Evolutionary conservation across 2,113 vertebrate species (phyloP), one percentile per base, ranked within the genome.

Genomic region (Silurus glanis): DNA sequence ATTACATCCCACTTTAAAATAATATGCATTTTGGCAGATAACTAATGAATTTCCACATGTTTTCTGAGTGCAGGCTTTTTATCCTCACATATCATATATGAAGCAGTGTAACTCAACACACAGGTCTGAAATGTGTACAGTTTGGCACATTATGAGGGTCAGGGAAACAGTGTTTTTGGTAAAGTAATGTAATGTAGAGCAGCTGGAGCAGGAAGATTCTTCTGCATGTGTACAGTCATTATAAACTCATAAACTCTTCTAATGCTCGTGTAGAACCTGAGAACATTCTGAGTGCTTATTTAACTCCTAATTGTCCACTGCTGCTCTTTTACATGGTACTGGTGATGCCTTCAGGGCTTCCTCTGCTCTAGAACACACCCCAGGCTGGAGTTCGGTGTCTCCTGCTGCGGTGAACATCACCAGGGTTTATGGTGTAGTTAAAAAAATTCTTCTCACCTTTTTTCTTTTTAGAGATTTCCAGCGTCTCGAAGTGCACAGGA

Each of bases 401-500:
- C 67, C 37, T 25, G 13, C 13, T 28, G 12, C 28, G 6, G 0
- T 45, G 37, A 37, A 37, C 2, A 16, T 8, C 37, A 72, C 37
- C 17, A 19, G 5, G 0, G 53, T 51, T n/a, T 51, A 75, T 37
- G 53, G 3, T 1, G 72, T 47, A 51, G 45, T 0, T 74, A 47
- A 6, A 74, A 67, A 19, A 51, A 14, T 21, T 62, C 12, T 23
- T 82, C 80, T 82, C 61, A 82, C 80, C 80, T 83, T 83, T 23
- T 61, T 6, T 37, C 45, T 9, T 66, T 37, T 6, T 7, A 9
- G 45, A 17, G 45, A 17, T 66, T 51, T 51, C 45, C 80, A 37
- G 37, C 82, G 67, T 74, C 19, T 74, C 25, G 58, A 69, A 83
- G 88, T 86, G 81, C 82, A 75, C 75, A 83, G 88, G 88, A 86